Evolutionary conservation across 2,797 vertebrate species (phyloP), one percentile per base, ranked within the genome.

Genomic region (Glyptemys insculpta): DNA sequence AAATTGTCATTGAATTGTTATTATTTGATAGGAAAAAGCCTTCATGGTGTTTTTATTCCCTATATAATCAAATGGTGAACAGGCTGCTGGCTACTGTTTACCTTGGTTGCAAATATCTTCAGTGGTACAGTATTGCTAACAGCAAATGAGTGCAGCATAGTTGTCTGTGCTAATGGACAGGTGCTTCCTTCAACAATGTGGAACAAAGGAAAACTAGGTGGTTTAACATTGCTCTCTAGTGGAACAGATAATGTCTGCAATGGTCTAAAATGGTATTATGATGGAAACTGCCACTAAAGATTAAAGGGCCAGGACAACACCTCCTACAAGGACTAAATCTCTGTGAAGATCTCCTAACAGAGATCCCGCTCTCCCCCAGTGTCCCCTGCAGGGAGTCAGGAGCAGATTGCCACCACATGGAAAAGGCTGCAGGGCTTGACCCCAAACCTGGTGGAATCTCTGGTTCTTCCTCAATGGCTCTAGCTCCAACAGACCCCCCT

Each of bases 171-270:
- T 29, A 7, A 12, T 11, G 15, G 6, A 25, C n/a, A 56, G 53
- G 31, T n/a, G 19, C n/a, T 29, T 82, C 19, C n/a, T 49, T n/a
- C 9, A 8, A 41, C 27, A 47, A 6, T 15, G 34, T 44, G 15
- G 27, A 72, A 44, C 52, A 65, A n/a, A 76, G 76, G 29, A 86
- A 81, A 74, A 80, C 92, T 89, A 87, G 79, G 19, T 93, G 91
- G 90, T 59, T 62, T 74, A 81, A 78, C 93, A 59, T 57, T 96
- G 79, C 80, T 68, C 97, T 96, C 98, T 97, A 93, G 97, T 97
- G 97, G 95, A 44, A 16, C 15, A 41, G 4, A 5, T 12, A 5
- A 65, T 89, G 80, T 53, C 86, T 93, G 79, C 90, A 91, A 1
- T 9, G 15, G 21, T 31, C 25, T 7, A 86, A 86, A 72, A 12